phyloP scores from a whole-genome alignment of 2,113 vertebrate species.

The Nibea coibor region DNA sequence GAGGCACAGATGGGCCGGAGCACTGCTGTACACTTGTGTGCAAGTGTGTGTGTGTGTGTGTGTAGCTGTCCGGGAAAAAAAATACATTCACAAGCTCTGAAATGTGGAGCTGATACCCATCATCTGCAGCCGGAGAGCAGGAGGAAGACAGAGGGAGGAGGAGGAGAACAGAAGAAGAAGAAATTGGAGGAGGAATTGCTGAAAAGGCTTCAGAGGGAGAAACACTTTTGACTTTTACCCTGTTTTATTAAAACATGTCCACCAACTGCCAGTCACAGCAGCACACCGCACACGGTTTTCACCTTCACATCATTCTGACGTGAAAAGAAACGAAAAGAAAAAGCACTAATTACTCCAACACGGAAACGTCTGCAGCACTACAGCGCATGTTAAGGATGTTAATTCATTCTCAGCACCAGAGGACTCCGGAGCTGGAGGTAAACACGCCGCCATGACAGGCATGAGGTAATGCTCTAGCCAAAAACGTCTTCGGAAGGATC shows the following conservation, averaged over 20 bases:
- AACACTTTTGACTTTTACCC: conserved; percentile 18
- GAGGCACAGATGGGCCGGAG: conserved; percentile 42
- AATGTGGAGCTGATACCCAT: conserved; percentile 45
- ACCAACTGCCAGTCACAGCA: background rate
- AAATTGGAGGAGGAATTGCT: background rate
- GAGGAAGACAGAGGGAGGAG: conserved; percentile 3
- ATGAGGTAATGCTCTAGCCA: no score
- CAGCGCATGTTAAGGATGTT: no score
- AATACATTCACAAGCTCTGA: conserved; percentile 41
- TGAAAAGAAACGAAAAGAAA: background rate
- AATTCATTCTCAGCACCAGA: no score
- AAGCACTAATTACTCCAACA: background rate
- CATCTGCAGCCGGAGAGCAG: conserved; percentile 32
- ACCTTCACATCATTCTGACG: background rate
- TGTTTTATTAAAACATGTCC: conserved; percentile 6
- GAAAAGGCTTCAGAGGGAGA: background rate
- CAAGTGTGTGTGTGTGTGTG: background rate
- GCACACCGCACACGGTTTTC: background rate
- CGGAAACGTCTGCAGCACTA: background rate
- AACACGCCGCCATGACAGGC: no score
- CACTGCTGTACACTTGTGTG: background rate
- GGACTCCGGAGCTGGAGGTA: no score
- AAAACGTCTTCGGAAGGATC: no score
- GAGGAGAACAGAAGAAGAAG: background rate
- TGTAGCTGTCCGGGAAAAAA: conserved; percentile 37